Conservation (phyloP, 2,797 vertebrate genomes). For the Bucorvus abyssinicus region DNA sequence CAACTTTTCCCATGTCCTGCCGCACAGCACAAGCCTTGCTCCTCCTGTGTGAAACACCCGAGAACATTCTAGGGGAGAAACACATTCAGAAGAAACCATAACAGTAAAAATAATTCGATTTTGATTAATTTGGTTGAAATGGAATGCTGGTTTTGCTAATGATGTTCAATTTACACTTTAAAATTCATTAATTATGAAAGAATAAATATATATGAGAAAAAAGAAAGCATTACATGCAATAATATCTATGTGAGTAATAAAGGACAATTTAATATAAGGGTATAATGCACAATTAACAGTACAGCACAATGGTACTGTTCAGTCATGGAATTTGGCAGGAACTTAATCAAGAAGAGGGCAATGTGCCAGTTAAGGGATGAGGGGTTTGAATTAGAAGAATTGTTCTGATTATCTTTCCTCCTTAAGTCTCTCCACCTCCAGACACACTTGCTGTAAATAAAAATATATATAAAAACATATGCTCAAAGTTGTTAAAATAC, state of each 20-base stretch:
- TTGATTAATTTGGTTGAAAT: not conserved
- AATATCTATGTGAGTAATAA: not conserved
- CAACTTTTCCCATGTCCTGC: slow-evolving; percentile 89
- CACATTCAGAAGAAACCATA: not conserved
- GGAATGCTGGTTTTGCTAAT: not conserved
- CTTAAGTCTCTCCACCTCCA: not conserved
- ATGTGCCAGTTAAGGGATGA: not conserved
- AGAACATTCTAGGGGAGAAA: slow-evolving; percentile 83
- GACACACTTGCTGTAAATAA: not conserved
- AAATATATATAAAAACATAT: not conserved
- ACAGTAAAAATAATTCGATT: not conserved
- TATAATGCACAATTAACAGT: not conserved
- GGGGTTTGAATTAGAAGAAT: not conserved
- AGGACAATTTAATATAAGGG: not conserved
- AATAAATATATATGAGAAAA: not conserved
- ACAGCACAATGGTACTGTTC: not conserved
- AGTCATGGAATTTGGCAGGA: not conserved
- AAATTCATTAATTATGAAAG: not conserved
- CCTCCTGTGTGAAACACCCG: slow-evolving; percentile 88
- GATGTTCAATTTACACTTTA: not conserved
- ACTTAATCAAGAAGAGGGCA: not conserved
- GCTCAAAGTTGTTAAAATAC: not conserved
- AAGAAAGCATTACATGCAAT: not conserved
- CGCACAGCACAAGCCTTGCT: slow-evolving; percentile 90
- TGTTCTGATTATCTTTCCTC: not conserved